Conservation (phyloP, 1,140 invertebrate genomes). For the Saccostrea glomerata region DNA sequence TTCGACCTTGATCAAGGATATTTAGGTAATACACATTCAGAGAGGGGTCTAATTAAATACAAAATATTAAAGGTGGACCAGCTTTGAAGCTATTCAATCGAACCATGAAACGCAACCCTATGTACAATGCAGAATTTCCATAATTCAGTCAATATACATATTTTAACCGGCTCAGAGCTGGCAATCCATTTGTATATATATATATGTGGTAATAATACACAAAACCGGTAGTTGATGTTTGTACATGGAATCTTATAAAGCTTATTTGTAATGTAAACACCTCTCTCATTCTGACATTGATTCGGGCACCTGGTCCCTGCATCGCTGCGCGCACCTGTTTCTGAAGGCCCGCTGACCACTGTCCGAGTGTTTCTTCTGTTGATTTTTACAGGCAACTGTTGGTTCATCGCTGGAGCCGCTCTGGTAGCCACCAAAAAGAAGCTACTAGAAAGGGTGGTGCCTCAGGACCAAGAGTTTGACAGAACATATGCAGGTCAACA, state of each 20-base stretch:
- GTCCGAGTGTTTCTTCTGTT: background rate
- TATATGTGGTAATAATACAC: background rate
- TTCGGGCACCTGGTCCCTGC: background rate
- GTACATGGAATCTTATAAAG: background rate
- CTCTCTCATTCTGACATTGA: background rate
- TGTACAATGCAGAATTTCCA: background rate
- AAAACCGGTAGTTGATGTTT: background rate
- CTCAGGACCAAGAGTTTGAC: constrained; percentile 70
- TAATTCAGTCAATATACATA: background rate
- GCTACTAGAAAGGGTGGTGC: constrained; percentile 69
- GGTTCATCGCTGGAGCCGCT: constrained; percentile 72
- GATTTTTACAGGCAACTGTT: constrained; percentile 68
- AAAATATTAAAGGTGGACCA: background rate
- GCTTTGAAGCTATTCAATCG: background rate
- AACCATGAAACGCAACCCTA: background rate
- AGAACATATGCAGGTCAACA: constrained; percentile 61
- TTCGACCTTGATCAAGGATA: constrained; percentile 71
- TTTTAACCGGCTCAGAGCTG: background rate
- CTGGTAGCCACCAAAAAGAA: constrained; percentile 65
- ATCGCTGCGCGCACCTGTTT: constrained; percentile 1
- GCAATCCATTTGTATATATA: background rate
- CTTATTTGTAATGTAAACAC: background rate
- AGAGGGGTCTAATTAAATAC: background rate
- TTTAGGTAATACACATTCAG: constrained; percentile 62
- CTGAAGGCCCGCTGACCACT: background rate